Conservation (phyloP, 2,888 invertebrate species). For the Megamerina dolium region DNA sequence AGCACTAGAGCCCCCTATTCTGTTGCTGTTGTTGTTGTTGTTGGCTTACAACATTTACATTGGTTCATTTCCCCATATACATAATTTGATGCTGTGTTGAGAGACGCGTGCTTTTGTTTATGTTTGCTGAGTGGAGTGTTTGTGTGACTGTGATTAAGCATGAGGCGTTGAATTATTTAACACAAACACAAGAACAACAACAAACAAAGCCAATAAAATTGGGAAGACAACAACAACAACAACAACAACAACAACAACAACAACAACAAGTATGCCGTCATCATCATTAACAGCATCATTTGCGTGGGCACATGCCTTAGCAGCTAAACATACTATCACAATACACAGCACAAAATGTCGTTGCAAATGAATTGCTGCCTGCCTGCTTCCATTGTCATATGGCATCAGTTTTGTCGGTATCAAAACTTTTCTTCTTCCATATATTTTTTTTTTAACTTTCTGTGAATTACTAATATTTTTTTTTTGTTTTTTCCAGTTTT, state of each 20-base stretch:
- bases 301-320: background rate
- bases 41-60: too few relatives aligned
- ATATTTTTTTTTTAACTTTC: too few relatives aligned
- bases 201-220: background rate
- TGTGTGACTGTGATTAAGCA: slow-evolving; percentile 1
- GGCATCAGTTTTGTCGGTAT: too few relatives aligned
- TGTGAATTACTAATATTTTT: too few relatives aligned
- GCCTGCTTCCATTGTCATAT: too few relatives aligned
- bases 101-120: slow-evolving; percentile 1
- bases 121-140: background rate
- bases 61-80: background rate
- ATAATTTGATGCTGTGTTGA: background rate
- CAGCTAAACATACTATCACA: too few relatives aligned
- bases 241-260: background rate
- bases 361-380: too few relatives aligned
- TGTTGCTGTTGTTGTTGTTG: too few relatives aligned
- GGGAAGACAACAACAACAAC: background rate
- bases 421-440: too few relatives aligned
- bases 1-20: too few relatives aligned
- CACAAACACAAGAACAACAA: background rate
- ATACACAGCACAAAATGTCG: too few relatives aligned
- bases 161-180: slow-evolving; percentile 5
- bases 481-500: too few relatives aligned
- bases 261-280: background rate
- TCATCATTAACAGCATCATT: background rate